These are phyloP conservation scores for Eurois occulta DNA, from an alignment of 2,888 invertebrate genomes.

Conservation along the genomic window DNA sequence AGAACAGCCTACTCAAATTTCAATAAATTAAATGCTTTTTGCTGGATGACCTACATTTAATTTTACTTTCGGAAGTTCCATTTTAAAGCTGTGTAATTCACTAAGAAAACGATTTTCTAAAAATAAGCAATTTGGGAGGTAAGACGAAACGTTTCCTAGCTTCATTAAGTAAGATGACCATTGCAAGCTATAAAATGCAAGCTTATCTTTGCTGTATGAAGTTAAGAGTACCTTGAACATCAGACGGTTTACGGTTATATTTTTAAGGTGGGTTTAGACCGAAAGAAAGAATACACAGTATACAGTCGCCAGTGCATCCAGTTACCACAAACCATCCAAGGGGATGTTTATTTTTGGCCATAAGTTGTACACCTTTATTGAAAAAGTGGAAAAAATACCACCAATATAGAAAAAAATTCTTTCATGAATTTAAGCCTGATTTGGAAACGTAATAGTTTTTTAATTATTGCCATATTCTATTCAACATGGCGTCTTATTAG, in stretches of 20 bases:
- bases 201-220: not conserved
- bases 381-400: too few relatives aligned
- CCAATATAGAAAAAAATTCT: too few relatives aligned
- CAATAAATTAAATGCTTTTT: conserved; percentile 49
- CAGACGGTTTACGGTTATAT: not conserved
- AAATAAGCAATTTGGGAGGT: conserved; percentile 47
- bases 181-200: conserved; percentile 23
- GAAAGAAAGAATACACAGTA: too few relatives aligned
- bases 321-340: too few relatives aligned
- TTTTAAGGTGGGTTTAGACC: not conserved
- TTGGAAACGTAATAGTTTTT: too few relatives aligned
- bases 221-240: not conserved
- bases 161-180: conserved; percentile 10
- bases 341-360: too few relatives aligned
- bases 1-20: conserved; percentile 30
- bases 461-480: too few relatives aligned
- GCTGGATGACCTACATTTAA: conserved; percentile 34
- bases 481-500: too few relatives aligned
- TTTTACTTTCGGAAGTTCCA: conserved; percentile 46
- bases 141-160: conserved; percentile 50
- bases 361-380: too few relatives aligned
- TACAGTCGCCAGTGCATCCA: too few relatives aligned
- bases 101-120: conserved; percentile 53
- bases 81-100: conserved; percentile 50
- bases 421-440: too few relatives aligned